A percentile compares a stretch with the other conserved stretches of the same genome.
Conservation (phyloP, 2,797 vertebrate species). For the Centropyge bicolor region DNA sequence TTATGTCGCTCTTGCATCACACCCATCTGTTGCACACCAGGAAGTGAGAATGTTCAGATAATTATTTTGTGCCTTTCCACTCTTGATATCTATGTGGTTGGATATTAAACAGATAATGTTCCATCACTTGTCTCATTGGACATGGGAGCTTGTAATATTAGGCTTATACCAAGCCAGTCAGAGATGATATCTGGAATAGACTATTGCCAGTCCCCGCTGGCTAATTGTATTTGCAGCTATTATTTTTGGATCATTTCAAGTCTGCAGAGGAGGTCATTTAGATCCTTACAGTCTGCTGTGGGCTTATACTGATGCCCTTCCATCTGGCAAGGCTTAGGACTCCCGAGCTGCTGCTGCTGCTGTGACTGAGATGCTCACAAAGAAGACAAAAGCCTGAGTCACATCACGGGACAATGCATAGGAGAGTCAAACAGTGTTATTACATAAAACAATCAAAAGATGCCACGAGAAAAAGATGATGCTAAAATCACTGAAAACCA, state of each 20-base stretch:
- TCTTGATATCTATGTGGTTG: not conserved
- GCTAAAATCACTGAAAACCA: too few species aligned
- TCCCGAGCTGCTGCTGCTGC: constrained; percentile 10
- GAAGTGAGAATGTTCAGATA: not conserved
- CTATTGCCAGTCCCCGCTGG: not conserved
- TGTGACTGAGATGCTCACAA: constrained; percentile 1
- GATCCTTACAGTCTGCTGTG: constrained; percentile 59
- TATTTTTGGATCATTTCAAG: constrained; percentile 54
- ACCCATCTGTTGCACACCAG: not conserved
- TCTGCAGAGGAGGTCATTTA: constrained; percentile 46
- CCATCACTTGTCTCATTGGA: constrained; percentile 7
- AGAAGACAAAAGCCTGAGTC: constrained; percentile 22
- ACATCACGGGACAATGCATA: not conserved
- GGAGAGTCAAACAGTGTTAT: not conserved
- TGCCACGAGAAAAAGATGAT: not conserved
- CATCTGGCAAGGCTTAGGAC: constrained; percentile 61
- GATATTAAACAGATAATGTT: not conserved
- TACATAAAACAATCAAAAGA: not conserved
- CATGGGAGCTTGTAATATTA: not conserved
- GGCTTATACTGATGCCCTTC: constrained; percentile 37
- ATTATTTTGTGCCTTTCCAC: not conserved
- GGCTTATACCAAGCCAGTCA: not conserved
- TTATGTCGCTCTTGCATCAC: constrained; percentile 21
- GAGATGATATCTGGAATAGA: not conserved
- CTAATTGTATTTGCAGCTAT: constrained; percentile 41